These are phyloP conservation scores for Eupsilia transversa DNA, from an alignment of 2,888 invertebrate genomes.

Conservation along the genomic window DNA sequence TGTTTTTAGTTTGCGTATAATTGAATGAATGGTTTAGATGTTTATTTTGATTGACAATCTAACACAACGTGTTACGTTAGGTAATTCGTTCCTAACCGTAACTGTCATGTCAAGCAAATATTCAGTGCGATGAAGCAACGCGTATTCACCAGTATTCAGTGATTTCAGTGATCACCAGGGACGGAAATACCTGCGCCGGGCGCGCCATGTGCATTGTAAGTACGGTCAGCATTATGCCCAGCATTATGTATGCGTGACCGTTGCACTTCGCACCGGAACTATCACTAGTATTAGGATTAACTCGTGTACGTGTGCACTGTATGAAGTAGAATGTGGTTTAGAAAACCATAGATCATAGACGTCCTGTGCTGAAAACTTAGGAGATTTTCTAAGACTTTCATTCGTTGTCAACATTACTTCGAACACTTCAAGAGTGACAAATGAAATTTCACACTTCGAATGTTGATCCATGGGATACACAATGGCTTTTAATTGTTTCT, in stretches of 20 bases:
- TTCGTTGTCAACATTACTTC: background rate
- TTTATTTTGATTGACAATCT: background rate
- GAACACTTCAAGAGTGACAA: too few relatives aligned
- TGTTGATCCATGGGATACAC: too few relatives aligned
- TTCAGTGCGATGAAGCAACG: slow-evolving; percentile 1
- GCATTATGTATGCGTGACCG: slow-evolving; percentile 40
- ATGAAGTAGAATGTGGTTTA: background rate
- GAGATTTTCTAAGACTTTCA: background rate
- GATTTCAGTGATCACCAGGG: slow-evolving; percentile 27
- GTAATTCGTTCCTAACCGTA: background rate
- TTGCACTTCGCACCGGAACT: slow-evolving; percentile 22
- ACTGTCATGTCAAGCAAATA: slow-evolving; percentile 11
- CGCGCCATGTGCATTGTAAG: slow-evolving; percentile 22
- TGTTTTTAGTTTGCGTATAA: background rate
- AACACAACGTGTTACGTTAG: background rate
- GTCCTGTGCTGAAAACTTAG: background rate
- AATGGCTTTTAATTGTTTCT: too few relatives aligned
- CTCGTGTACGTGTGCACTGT: background rate
- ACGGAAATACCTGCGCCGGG: slow-evolving; percentile 3
- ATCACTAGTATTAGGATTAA: slow-evolving; percentile 1
- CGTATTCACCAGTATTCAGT: slow-evolving; percentile 15
- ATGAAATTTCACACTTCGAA: too few relatives aligned
- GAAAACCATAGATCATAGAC: background rate
- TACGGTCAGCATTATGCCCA: slow-evolving; percentile 28
- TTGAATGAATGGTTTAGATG: background rate